A percentile compares a stretch with the other conserved stretches of the same genome.
These are phyloP conservation scores for Drosophila cognata DNA, from an alignment of 2,888 invertebrate genomes.

Conservation along the genomic window DNA sequence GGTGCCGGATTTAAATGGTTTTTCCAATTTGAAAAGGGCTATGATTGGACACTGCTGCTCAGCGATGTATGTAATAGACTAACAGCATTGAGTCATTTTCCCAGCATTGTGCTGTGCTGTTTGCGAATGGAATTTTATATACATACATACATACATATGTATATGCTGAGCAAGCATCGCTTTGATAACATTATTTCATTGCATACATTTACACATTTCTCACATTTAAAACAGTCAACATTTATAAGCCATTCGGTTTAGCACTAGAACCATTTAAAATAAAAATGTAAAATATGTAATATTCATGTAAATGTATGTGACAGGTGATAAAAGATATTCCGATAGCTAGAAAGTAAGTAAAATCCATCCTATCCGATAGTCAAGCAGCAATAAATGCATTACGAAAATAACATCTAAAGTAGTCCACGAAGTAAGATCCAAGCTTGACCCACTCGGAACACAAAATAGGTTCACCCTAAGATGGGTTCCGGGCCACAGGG, in stretches of 20 bases:
- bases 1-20: slow-evolving; percentile 47
- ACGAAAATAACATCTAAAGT: too few relatives aligned
- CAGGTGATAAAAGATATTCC: background rate
- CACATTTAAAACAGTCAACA: background rate
- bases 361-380: too few relatives aligned
- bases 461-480: too few relatives aligned
- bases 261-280: background rate
- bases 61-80: slow-evolving; percentile 1
- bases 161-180: background rate
- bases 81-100: background rate
- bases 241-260: background rate
- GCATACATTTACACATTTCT: background rate
- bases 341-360: too few relatives aligned
- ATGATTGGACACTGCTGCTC: slow-evolving; percentile 31
- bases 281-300: background rate
- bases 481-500: too few relatives aligned
- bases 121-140: background rate
- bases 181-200: background rate
- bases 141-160: background rate
- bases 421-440: too few relatives aligned
- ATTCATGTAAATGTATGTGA: background rate
- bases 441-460: too few relatives aligned
- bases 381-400: too few relatives aligned
- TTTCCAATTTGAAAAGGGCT: slow-evolving; percentile 46
- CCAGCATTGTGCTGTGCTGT: background rate